Evolutionary conservation across 1,140 invertebrate genomes (phyloP), one percentile per base, ranked within the genome.

Genomic region (Scaptodrosophila lebanonensis): DNA sequence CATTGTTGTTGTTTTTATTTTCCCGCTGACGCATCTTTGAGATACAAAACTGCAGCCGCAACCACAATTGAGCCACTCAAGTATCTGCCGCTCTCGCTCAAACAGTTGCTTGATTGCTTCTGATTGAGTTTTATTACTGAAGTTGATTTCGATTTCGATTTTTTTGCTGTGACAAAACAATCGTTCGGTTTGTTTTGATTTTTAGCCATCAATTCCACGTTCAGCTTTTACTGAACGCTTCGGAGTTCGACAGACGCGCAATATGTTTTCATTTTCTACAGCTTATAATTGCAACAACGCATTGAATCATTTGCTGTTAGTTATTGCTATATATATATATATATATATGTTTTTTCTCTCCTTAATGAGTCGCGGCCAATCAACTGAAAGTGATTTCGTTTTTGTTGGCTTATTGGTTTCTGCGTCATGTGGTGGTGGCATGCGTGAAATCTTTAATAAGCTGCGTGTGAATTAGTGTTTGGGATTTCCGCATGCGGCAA

Each of bases 211-310:
- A 36, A 54, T n/a, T n/a, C n/a, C n/a, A n/a, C n/a, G n/a, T n/a
- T n/a, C n/a, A n/a, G n/a, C n/a, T n/a, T n/a, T n/a, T n/a, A n/a
- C n/a, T n/a, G n/a, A n/a, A n/a, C n/a, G n/a, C n/a, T n/a, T n/a
- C n/a, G n/a, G n/a, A n/a, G n/a, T n/a, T n/a, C n/a, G n/a, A n/a
- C n/a, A n/a, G n/a, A n/a, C 5, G 32, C 12, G 32, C 8, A 33
- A 4, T 33, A 4, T 3, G 3, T 33, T 3, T 33, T n/a, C 32
- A n/a, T 4, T 33, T 33, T 33, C 32, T 33, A 33, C 3, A 42
- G 36, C 57, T 67, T 50, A 66, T 76, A 75, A 76, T 76, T 75
- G 61, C 70, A 56, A n/a, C n/a, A n/a, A n/a, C 36, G 57, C 66
- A 42, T 48, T 29, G 33, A n/a, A n/a, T n/a, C n/a, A n/a, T n/a